Base-by-base conservation (phyloP, 1,140 invertebrate genomes). In the Fopius arisanus region DNA sequence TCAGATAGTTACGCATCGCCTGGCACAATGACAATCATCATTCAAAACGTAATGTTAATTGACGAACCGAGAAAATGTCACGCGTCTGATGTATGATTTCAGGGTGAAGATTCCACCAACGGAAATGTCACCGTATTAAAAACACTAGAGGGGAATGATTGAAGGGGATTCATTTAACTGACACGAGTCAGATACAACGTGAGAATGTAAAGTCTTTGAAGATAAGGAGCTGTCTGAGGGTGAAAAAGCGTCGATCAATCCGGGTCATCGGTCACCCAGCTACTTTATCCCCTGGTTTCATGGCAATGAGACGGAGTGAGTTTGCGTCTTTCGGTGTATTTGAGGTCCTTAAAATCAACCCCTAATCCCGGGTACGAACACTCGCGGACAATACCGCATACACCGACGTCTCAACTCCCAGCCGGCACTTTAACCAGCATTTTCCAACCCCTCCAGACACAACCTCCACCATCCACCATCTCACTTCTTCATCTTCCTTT, bases 271-370 rank as follows among this genome's bases (percentile, higher is more conserved):
- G 62, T 65, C 29, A 65, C 28, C 62, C 62, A 31, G 54, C 23
- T 14, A 59, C 54, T 59, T 59, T 59, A 59, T 59, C 54, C 54
- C 10, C 54, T 14, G 43, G 54, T 3, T 48, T 48, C 43, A 59
- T 28, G 7, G 63, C 19, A 67, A 40, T n/a, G 23, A 67, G 33
- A 21, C 10, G 16, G 28, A 41, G 65, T 67, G 37, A 65, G 37
- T 67, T 37, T 19, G 33, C 65, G 19, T 23, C 37, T 67, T 69
- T 69, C 26, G 28, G 28, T 69, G 40, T 26, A 59, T 54, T 37
- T 70, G 26, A 48, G 51, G 51, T 75, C 41, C 19, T 76, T 73
- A 73, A 76, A 68, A 71, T 71, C 70, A 48, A 76, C 59, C 71
- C 71, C 23, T 73, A 76, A 76, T 73, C 70, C 71, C 19, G 19